These are phyloP conservation scores for Brachyrhaphis roseni DNA, from an alignment of 2,797 vertebrate genomes.

Conservation along the genomic window DNA sequence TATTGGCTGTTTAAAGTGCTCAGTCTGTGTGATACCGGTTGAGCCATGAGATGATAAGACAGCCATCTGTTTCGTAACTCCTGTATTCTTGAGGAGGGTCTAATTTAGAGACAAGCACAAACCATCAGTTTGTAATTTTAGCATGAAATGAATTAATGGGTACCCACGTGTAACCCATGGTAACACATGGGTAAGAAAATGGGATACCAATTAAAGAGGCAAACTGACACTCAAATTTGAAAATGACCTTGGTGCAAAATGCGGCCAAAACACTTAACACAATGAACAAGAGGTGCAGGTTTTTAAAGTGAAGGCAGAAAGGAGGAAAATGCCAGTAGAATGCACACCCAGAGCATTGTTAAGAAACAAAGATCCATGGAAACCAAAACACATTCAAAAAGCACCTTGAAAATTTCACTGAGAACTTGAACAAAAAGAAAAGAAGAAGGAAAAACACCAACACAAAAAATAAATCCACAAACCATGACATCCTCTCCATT, in stretches of 20 bases:
- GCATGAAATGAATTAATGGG: neutral
- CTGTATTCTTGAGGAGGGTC: neutral
- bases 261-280: neutral
- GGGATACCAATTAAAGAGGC: neutral
- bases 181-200: neutral
- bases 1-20: neutral
- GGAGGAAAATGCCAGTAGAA: neutral
- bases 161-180: too few species aligned
- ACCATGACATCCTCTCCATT: neutral
- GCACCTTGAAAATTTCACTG: neutral
- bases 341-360: neutral
- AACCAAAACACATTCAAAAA: neutral
- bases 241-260: neutral
- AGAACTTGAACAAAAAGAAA: neutral
- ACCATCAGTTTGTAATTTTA: neutral
- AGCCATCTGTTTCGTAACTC: neutral
- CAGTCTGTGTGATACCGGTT: neutral
- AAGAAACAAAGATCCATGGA: neutral
- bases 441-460: neutral
- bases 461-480: neutral
- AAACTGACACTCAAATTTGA: neutral
- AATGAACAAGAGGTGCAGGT: neutral
- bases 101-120: neutral
- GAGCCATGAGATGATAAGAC: neutral
- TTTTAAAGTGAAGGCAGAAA: neutral